phyloP scores from a whole-genome alignment of 1,140 invertebrate species.

The Andricus grossulariae region DNA sequence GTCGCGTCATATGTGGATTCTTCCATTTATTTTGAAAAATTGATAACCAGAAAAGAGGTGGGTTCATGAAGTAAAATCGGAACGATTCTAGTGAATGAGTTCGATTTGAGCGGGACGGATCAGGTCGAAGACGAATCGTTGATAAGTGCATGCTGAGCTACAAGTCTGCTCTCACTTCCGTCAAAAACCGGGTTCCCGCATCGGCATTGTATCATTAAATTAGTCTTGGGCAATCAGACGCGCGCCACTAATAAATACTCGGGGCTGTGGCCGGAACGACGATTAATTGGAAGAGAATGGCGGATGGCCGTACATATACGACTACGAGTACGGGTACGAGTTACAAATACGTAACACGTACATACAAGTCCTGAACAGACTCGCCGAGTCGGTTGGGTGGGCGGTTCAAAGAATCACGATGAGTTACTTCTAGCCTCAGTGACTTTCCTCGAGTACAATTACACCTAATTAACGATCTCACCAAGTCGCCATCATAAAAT shows the following conservation, averaged over 20 bases:
- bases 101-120: not conserved
- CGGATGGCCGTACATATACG: constrained; percentile 38
- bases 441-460: constrained; percentile 48
- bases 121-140: constrained; percentile 1
- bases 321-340: not conserved
- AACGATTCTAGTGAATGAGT: not conserved
- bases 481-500: constrained; percentile 49
- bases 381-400: constrained; percentile 35
- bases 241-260: constrained; percentile 57
- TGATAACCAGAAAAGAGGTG: too few relatives aligned
- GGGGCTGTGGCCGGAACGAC: constrained; percentile 50
- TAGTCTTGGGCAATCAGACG: constrained; percentile 57
- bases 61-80: not conserved
- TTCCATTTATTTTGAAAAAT: too few relatives aligned
- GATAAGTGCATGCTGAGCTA: constrained; percentile 7
- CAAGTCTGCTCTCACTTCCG: constrained; percentile 26
- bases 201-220: constrained; percentile 58
- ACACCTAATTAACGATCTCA: constrained; percentile 54
- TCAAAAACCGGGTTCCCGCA: constrained; percentile 43
- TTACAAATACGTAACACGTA: constrained; percentile 53
- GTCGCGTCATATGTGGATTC: too few relatives aligned
- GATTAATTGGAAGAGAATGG: constrained; percentile 53
- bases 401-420: constrained; percentile 50
- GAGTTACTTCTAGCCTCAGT: constrained; percentile 42
- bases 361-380: constrained; percentile 42